Percentiles rank a stretch among this genome's conserved stretches.
phyloP scores from a whole-genome alignment of 2,113 vertebrate genomes.

The Bubo blakistoni region DNA sequence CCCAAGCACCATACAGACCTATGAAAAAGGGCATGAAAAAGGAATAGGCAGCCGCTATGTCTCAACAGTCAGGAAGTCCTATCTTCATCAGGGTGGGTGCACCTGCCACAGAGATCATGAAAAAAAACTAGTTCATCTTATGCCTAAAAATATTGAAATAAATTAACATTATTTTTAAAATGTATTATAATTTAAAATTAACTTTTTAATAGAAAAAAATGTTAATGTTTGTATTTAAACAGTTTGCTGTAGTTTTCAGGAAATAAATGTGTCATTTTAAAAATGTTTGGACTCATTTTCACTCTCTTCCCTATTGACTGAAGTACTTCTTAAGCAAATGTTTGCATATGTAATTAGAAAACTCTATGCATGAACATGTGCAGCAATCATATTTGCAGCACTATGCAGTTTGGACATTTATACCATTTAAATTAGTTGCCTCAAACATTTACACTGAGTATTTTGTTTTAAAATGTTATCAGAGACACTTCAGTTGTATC shows the following conservation, averaged over 20 bases:
- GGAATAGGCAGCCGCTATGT: too few relatives aligned
- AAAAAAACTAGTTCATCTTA: neutral
- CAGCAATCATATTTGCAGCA: neutral
- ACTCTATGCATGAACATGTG: neutral
- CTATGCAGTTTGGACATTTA: neutral
- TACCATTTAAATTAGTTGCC: neutral
- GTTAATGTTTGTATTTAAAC: neutral
- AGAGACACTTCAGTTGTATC: neutral
- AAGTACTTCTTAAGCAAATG: conserved; percentile 37
- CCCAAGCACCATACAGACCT: too few relatives aligned
- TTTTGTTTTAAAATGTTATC: neutral
- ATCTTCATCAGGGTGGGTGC: too few relatives aligned
- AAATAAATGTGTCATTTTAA: neutral
- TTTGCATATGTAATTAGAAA: conserved; percentile 35
- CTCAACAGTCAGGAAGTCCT: too few relatives aligned
- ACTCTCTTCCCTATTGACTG: neutral
- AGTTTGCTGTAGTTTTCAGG: neutral
- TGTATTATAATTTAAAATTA: neutral
- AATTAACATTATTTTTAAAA: neutral
- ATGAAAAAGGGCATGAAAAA: too few relatives aligned
- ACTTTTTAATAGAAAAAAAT: neutral
- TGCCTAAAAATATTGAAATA: neutral
- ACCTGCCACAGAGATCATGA: neutral
- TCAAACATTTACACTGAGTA: neutral
- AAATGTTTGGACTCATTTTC: neutral